These are phyloP conservation scores for Oreochromis grahami DNA, from an alignment of 2,797 vertebrate genomes.

Conservation along the genomic window DNA sequence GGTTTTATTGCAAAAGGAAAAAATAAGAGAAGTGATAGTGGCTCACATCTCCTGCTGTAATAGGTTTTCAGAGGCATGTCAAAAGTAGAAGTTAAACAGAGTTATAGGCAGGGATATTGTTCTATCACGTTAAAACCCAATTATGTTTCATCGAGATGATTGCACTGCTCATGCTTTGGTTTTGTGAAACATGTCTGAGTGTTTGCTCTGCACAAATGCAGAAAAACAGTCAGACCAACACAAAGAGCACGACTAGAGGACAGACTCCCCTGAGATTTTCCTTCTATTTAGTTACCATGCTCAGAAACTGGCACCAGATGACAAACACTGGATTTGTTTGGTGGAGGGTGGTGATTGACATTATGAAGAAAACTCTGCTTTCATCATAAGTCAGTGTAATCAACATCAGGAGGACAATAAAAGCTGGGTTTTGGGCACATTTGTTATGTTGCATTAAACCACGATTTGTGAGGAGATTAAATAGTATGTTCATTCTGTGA, in stretches of 20 bases:
- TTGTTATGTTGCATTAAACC: neutral
- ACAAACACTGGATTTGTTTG: constrained; percentile 51
- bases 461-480: neutral
- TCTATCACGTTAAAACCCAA: constrained; percentile 75
- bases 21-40: constrained; percentile 62
- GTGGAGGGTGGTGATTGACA: constrained; percentile 17
- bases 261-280: constrained; percentile 23
- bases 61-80: constrained; percentile 72
- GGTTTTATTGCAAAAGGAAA: constrained; percentile 71
- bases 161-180: constrained; percentile 40
- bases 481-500: neutral
- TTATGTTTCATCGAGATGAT: constrained; percentile 70
- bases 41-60: constrained; percentile 65
- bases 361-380: constrained; percentile 44
- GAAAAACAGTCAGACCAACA: constrained; percentile 3
- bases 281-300: constrained; percentile 42
- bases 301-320: constrained; percentile 35
- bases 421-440: constrained; percentile 9
- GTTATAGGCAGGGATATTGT: constrained; percentile 73
- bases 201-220: neutral
- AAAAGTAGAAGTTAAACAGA: constrained; percentile 74
- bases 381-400: constrained; percentile 8
- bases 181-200: constrained; percentile 23
- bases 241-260: constrained; percentile 30
- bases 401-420: constrained; percentile 18